Conservation (phyloP, 2,113 vertebrate genomes). For the Nasalis larvatus region DNA sequence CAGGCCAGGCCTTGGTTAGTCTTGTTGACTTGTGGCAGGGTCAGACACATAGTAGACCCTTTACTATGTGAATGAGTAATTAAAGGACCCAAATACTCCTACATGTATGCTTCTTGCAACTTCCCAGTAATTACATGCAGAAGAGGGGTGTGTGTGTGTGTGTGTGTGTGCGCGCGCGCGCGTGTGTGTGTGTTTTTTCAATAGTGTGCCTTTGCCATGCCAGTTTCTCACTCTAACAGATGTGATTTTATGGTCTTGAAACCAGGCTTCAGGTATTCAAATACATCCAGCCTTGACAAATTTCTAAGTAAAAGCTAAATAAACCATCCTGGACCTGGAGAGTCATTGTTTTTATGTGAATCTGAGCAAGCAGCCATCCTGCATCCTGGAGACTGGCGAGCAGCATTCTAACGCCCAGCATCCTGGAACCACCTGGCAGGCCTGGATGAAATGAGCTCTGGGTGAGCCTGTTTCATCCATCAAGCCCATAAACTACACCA, state of each 20-base stretch:
- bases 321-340: neutral
- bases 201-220: neutral
- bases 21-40: neutral
- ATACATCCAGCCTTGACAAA: neutral
- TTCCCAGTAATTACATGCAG: neutral
- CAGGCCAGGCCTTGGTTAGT: no score
- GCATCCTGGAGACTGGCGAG: neutral
- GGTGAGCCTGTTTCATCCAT: neutral
- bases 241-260: neutral
- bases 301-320: neutral
- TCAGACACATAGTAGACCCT: neutral
- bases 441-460: neutral
- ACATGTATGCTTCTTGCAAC: neutral
- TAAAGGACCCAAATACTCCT: neutral
- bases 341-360: neutral
- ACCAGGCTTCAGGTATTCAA: neutral
- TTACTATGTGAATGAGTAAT: neutral
- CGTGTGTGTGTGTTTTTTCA: neutral
- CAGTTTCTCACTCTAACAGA: neutral
- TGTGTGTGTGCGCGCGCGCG: no score
- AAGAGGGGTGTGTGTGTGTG: neutral
- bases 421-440: rapidly evolving
- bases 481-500: neutral
- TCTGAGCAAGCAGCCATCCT: neutral
- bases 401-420: neutral